A percentile compares a stretch with the other conserved stretches of the same genome.
Evolutionary conservation across 2,113 vertebrate species (phyloP).

Genomic region (Cichladusa arquata): DNA sequence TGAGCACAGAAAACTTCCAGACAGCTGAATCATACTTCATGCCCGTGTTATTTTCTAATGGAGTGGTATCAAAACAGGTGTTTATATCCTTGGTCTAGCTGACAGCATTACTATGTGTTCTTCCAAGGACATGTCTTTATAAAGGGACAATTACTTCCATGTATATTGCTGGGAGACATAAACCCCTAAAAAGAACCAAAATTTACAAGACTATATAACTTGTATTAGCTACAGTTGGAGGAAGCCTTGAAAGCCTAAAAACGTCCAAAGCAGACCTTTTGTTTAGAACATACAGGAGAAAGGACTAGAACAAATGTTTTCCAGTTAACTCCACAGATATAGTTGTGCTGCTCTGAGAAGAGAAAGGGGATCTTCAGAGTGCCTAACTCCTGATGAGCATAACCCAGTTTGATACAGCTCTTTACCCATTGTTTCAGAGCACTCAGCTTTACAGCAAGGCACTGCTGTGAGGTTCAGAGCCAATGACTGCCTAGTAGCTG

Average conservation of each 20-base stretch:
- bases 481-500: neutral
- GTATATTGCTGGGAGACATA: neutral
- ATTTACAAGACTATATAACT: neutral
- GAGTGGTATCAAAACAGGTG: neutral
- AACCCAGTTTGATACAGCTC: neutral
- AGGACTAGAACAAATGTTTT: neutral
- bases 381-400: neutral
- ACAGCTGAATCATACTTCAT: neutral
- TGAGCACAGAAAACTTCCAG: neutral
- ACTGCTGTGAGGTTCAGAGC: neutral
- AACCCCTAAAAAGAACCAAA: neutral
- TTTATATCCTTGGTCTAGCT: neutral
- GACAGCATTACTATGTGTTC: neutral
- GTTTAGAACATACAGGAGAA: neutral
- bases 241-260: neutral
- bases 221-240: neutral
- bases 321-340: neutral
- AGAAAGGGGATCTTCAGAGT: neutral
- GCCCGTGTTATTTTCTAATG: neutral
- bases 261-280: neutral
- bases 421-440: neutral
- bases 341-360: neutral
- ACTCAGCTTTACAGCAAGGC: neutral
- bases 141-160: neutral
- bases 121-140: neutral